Percentiles rank a stretch among this genome's conserved stretches.
Conservation (phyloP, 2,113 vertebrate genomes). For the Dendrocopos noguchii region DNA sequence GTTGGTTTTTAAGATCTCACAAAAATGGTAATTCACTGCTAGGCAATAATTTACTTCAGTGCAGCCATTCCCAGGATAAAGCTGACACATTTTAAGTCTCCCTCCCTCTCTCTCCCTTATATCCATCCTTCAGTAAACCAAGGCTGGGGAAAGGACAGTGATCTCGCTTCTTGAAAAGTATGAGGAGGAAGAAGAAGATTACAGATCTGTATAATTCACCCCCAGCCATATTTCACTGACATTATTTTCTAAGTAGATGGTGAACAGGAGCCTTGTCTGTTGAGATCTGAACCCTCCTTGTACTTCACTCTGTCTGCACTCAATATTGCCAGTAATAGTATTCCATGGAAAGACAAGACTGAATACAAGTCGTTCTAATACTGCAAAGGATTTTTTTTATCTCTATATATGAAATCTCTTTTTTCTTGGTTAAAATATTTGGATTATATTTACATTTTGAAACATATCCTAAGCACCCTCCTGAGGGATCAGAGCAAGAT, state of each 20-base stretch:
- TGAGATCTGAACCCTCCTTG: neutral
- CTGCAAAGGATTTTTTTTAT: neutral
- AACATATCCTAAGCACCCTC: neutral
- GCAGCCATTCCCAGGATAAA: slow-evolving; percentile 25
- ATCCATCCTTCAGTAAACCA: neutral
- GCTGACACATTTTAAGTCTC: slow-evolving; percentile 39
- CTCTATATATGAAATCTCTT: neutral
- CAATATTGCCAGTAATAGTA: neutral
- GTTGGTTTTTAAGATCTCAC: slow-evolving; percentile 76
- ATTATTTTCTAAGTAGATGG: neutral
- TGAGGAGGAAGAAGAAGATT: neutral
- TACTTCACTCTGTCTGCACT: neutral
- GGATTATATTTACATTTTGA: neutral
- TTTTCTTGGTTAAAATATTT: slow-evolving; percentile 8
- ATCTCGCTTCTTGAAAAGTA: neutral
- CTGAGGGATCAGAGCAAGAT: neutral
- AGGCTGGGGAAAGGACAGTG: neutral
- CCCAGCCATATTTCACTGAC: neutral
- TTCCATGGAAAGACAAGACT: neutral
- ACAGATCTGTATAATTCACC: neutral
- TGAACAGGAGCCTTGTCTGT: neutral
- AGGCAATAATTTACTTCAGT: slow-evolving; percentile 57
- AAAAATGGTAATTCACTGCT: slow-evolving; percentile 72
- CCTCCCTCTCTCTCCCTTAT: neutral
- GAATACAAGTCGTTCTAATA: neutral